A percentile compares a stretch with the other conserved stretches of the same genome.
Conservation (phyloP, 1,140 invertebrate genomes). For the Calosoma granatense region DNA sequence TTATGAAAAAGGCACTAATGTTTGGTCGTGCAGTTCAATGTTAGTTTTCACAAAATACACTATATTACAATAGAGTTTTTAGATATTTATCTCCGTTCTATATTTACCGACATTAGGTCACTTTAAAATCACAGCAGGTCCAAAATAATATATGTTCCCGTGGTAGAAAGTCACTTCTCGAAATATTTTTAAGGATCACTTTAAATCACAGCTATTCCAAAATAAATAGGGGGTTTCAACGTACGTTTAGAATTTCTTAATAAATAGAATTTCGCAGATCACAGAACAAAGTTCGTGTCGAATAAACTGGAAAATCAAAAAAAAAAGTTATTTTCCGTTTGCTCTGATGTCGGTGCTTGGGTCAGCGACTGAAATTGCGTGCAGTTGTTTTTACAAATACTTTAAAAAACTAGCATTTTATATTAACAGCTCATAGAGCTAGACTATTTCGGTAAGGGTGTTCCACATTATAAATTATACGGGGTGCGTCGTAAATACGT, state of each 20-base stretch:
- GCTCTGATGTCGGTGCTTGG: no score
- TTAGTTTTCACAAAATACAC: neutral
- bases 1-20: neutral
- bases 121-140: slow-evolving; percentile 1
- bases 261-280: neutral
- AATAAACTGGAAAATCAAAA: neutral
- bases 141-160: neutral
- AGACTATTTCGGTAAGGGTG: no score
- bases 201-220: slow-evolving; percentile 4
- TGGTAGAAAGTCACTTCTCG: neutral
- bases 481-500: no score
- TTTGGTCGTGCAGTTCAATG: neutral
- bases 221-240: neutral
- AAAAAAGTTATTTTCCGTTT: no score
- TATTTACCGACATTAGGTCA: neutral
- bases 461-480: no score
- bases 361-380: no score
- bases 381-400: no score
- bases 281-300: neutral
- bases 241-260: no score
- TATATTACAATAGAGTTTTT: no score
- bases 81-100: no score
- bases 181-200: slow-evolving; percentile 7
- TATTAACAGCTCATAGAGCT: no score
- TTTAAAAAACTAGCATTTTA: no score